A percentile compares a stretch with the other conserved stretches of the same genome.
These are phyloP conservation scores for Tyrophagus putrescentiae DNA, from an alignment of 1,140 invertebrate species.

Conservation along the genomic window DNA sequence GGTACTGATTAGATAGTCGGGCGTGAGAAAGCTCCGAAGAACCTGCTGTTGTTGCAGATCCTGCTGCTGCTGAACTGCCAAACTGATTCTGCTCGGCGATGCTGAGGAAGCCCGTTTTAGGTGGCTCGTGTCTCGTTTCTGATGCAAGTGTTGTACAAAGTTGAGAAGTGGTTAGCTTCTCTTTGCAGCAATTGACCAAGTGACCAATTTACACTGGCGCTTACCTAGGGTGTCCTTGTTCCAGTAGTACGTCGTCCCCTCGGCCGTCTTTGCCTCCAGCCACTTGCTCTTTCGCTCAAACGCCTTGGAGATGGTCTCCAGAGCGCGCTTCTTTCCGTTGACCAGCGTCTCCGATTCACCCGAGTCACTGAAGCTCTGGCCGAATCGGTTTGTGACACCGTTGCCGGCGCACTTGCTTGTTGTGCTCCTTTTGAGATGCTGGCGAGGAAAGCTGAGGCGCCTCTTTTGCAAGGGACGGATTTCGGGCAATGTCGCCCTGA, in stretches of 20 bases:
- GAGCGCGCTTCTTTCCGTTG: slow-evolving; percentile 13
- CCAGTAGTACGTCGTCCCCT: slow-evolving; percentile 27
- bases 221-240: slow-evolving; percentile 26
- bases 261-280: slow-evolving; percentile 26
- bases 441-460: background rate
- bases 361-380: slow-evolving; percentile 6
- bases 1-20: background rate
- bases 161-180: background rate
- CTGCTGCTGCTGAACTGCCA: no score
- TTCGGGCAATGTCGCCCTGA: slow-evolving; percentile 54
- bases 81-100: slow-evolving; percentile 18
- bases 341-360: background rate
- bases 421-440: background rate
- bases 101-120: slow-evolving; percentile 15
- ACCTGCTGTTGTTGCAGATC: background rate
- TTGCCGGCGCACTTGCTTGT: background rate
- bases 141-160: background rate
- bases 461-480: slow-evolving; percentile 39
- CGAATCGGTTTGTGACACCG: slow-evolving; percentile 21
- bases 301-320: slow-evolving; percentile 16
- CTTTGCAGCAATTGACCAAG: background rate
- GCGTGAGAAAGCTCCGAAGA: background rate
- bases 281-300: slow-evolving; percentile 23
- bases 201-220: background rate
- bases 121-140: slow-evolving; percentile 17